phyloP scores from a whole-genome alignment of 1,140 invertebrate species.

The Elymnias hypermnestra region DNA sequence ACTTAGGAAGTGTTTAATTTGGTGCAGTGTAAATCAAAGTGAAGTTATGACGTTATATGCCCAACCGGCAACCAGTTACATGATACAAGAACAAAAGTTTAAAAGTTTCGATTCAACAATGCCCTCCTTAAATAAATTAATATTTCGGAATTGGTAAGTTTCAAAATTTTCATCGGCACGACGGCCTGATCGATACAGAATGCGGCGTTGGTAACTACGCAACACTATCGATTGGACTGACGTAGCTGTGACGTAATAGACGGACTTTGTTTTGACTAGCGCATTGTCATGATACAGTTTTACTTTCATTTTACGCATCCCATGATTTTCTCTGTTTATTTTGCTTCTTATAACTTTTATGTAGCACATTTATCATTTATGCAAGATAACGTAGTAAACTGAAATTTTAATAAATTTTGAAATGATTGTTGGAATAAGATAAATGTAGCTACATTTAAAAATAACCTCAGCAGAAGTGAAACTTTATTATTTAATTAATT shows the following conservation, averaged over 20 bases:
- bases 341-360: no score
- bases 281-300: conserved; percentile 18
- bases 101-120: conserved; percentile 56
- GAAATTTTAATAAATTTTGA: no score
- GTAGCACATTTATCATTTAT: no score
- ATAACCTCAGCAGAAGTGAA: no score
- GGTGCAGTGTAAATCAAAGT: conserved; percentile 56
- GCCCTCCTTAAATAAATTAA: conserved; percentile 70
- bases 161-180: conserved; percentile 17
- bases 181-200: conserved; percentile 34
- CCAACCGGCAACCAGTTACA: conserved; percentile 61
- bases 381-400: no score
- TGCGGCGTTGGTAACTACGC: conserved; percentile 27
- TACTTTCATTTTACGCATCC: conserved; percentile 14
- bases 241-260: conserved; percentile 29
- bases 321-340: no score
- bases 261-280: conserved; percentile 22
- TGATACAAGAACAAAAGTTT: conserved; percentile 64
- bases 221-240: conserved; percentile 32
- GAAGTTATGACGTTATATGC: conserved; percentile 71
- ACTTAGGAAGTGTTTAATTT: conserved; percentile 37
- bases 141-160: conserved; percentile 68
- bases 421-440: no score
- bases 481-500: no score
- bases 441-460: no score